Conservation (phyloP, 2,113 vertebrate species). For the Urocynchramus pylzowi region DNA sequence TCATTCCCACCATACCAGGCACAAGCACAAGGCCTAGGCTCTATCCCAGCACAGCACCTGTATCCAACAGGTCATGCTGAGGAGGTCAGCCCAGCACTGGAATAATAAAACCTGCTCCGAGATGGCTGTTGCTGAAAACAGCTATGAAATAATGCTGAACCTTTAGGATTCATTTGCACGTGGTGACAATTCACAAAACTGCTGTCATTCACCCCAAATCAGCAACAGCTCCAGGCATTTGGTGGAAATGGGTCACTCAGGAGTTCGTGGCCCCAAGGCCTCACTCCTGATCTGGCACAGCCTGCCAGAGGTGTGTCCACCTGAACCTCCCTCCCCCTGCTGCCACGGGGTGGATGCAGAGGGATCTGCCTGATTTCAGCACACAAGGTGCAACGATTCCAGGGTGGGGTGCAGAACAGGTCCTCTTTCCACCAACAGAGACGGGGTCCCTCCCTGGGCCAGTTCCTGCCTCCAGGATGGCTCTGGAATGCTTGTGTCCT, state of each 20-base stretch:
- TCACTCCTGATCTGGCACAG: rapidly evolving
- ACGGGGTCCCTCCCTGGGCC: background rate
- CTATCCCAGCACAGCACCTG: rapidly evolving
- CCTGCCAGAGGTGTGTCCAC: background rate
- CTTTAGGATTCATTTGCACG: background rate
- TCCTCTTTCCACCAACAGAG: background rate
- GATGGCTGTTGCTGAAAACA: background rate
- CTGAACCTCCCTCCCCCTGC: background rate
- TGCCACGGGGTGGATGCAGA: rapidly evolving
- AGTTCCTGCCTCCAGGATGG: background rate
- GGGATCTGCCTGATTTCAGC: too few relatives aligned
- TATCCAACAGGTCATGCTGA: rapidly evolving
- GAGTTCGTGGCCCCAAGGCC: rapidly evolving
- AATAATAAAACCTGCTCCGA: background rate
- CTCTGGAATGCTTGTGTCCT: background rate
- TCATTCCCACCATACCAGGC: background rate
- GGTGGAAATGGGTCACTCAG: background rate
- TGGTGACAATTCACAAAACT: background rate
- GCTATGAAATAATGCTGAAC: background rate
- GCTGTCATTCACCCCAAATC: background rate
- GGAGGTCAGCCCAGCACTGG: background rate
- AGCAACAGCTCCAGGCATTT: background rate
- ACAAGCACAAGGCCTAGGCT: background rate
- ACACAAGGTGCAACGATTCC: too few relatives aligned
- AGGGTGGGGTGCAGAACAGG: background rate